Evolutionary conservation across 2,797 vertebrate genomes (phyloP).

Genomic region (Cynodonichthys magdalenae): DNA sequence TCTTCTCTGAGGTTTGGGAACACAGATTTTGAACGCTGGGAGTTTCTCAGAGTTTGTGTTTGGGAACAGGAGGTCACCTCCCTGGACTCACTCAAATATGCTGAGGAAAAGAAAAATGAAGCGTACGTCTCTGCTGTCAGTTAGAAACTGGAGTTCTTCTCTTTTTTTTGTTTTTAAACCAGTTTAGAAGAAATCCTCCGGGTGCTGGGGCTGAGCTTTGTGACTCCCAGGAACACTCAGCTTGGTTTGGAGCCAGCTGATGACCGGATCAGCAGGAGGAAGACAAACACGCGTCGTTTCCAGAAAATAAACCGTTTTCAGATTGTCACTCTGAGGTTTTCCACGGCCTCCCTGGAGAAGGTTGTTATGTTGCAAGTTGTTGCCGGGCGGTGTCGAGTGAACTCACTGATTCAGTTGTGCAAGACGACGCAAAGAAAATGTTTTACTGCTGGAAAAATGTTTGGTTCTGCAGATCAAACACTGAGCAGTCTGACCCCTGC

Average conservation of each 20-base stretch:
- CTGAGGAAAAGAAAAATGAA: slow-evolving; percentile 34
- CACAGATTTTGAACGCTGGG: background rate
- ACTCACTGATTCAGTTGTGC: slow-evolving; percentile 54
- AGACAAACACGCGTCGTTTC: background rate
- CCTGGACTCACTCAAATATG: slow-evolving; percentile 53
- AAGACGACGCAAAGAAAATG: slow-evolving; percentile 25
- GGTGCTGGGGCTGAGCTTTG: slow-evolving; percentile 2
- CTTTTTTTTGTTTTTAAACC: background rate
- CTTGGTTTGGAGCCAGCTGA: slow-evolving; percentile 20
- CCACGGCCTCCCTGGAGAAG: slow-evolving; percentile 1
- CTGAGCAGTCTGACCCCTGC: too few relatives aligned
- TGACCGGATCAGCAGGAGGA: background rate
- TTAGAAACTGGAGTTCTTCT: background rate
- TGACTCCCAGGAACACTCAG: slow-evolving; percentile 9
- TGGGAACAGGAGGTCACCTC: slow-evolving; percentile 65
- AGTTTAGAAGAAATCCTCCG: background rate
- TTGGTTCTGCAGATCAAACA: background rate
- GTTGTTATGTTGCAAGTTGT: slow-evolving; percentile 58
- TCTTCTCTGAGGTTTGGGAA: too few relatives aligned
- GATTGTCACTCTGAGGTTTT: slow-evolving; percentile 15
- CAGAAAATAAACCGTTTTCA: slow-evolving; percentile 2
- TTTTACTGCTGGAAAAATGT: background rate
- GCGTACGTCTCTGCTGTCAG: background rate
- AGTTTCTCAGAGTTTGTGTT: slow-evolving; percentile 42
- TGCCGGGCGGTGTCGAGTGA: slow-evolving; percentile 64